Base-by-base conservation (phyloP, 2,113 vertebrate genomes). In the Noturus placidus region DNA sequence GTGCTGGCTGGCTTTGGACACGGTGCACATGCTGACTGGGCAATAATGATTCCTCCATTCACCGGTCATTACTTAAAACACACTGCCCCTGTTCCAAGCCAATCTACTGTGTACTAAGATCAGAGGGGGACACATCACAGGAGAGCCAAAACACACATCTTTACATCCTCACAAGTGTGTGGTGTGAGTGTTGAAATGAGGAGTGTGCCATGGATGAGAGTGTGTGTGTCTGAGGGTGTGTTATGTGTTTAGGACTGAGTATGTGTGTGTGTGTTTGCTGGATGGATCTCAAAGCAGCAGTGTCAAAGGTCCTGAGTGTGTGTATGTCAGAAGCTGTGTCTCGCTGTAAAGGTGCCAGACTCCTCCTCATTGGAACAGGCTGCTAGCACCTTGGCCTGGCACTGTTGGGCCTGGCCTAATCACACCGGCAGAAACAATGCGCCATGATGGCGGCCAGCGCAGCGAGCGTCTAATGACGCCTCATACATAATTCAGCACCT, bases 401-500 rank as follows among this genome's bases (percentile, higher is more conserved):
- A 86, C 97, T 96, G 97, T 94, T 94, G 92, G 84, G 84, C 91
- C 96, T 95, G 95, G 97, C 97, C 98, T 98, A 97, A 99, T 99
- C 97, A 97, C 97, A 97, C 96, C 97, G 95, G 96, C 97, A 98
- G 96, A 99, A 99, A 99, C 98, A 99, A 99, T 99, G 97, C 98
- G 96, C 97, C 96, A 96, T 99, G 99, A 99, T 99, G 98, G 99
- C 98, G 97, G 97, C 97, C 97, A 97, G 97, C 97, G 93, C 97
- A 94, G 96, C 97, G 97, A 97, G 95, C 97, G 94, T 96, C 97
- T 99, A 97, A 99, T 99, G 98, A 99, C 98, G 97, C 98, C 97
- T 99, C 98, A 99, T 99, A 97, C 98, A 99, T 99, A 99, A 99
- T 99, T 99, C 98, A 99, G 97, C 97, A 99, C 97, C 98, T 99